Conservation (phyloP, 92 coral and sea anemone species). For the Galaxea fascicularis region DNA sequence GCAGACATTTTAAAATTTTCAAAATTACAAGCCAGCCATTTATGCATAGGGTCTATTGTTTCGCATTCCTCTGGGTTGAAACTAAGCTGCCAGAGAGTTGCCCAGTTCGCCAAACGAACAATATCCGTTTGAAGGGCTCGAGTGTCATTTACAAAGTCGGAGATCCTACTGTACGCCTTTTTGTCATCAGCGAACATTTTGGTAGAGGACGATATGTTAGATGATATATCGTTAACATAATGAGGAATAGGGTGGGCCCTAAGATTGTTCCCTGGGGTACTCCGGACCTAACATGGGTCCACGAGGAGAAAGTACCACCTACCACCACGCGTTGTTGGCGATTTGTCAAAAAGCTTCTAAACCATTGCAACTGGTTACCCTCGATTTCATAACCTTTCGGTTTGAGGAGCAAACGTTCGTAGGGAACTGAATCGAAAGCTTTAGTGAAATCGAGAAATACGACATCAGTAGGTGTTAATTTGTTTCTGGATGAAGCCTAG, state of each 20-base stretch:
- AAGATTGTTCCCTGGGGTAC: conserved; percentile 54
- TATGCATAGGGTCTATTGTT: background rate
- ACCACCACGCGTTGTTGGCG: conserved; percentile 34
- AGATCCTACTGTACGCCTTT: too few species aligned
- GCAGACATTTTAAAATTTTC: too few species aligned
- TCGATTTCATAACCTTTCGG: conserved; percentile 39
- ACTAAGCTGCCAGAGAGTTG: too few species aligned
- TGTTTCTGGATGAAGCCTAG: conserved; percentile 44
- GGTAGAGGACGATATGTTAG: too few species aligned
- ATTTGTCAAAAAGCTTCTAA: conserved; percentile 25
- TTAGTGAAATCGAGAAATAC: conserved; percentile 22
- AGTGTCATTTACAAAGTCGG: too few species aligned
- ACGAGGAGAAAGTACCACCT: conserved; percentile 17
- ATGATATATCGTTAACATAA: conserved; percentile 40
- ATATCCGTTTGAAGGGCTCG: too few species aligned
- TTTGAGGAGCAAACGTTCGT: conserved; percentile 26
- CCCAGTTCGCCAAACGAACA: too few species aligned
- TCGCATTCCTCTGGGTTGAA: too few species aligned
- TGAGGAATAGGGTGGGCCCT: conserved; percentile 41
- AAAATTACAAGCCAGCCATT: conserved; percentile 9
- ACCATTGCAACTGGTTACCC: conserved; percentile 30
- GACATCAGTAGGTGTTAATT: conserved; percentile 15
- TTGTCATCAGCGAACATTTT: too few species aligned
- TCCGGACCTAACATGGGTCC: conserved; percentile 31
- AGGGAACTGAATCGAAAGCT: conserved; percentile 37